Conservation (phyloP, 2,888 invertebrate species). For the Spatulosminthurus flaviceps region DNA sequence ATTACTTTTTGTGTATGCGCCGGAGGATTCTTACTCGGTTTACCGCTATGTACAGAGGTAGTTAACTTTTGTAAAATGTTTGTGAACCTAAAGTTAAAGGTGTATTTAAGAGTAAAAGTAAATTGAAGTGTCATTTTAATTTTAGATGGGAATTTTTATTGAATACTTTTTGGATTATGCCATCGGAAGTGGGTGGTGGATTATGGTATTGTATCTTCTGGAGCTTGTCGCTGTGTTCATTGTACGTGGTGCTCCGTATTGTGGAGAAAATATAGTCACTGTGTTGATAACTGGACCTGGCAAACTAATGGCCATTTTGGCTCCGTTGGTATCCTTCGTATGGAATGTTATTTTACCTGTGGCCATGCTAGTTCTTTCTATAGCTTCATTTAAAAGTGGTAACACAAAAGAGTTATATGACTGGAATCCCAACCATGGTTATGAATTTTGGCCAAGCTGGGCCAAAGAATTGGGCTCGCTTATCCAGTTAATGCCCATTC, state of each 20-base stretch:
- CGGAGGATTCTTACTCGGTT: conserved; percentile 82
- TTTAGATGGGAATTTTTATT: conserved; percentile 79
- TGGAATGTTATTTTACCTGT: conserved; percentile 90
- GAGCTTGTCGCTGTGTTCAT: conserved; percentile 85
- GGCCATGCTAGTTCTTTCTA: conserved; percentile 77
- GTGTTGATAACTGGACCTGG: conserved; percentile 68
- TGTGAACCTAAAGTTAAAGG: not conserved
- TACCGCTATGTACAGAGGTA: conserved; percentile 87
- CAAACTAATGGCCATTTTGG: conserved; percentile 68
- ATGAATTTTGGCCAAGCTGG: conserved; percentile 84
- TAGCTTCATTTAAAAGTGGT: conserved; percentile 78
- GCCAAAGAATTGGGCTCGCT: conserved; percentile 79
- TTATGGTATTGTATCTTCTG: conserved; percentile 79
- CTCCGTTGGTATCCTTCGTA: conserved; percentile 79
- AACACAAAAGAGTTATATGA: conserved; percentile 75
- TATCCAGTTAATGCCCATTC: conserved; percentile 79
- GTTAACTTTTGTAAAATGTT: too few species aligned
- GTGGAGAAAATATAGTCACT: conserved; percentile 77
- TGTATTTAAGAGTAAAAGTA: not conserved
- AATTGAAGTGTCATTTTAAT: conserved; percentile 53
- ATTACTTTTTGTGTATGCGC: conserved; percentile 86
- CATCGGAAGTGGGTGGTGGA: conserved; percentile 87
- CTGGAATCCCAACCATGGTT: conserved; percentile 71
- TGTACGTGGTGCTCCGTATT: conserved; percentile 85
- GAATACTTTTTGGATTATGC: conserved; percentile 87